Percentiles rank a stretch among this genome's conserved stretches.
phyloP scores from a whole-genome alignment of 64 coral and sea anemone species.

The Stylophora pistillata region DNA sequence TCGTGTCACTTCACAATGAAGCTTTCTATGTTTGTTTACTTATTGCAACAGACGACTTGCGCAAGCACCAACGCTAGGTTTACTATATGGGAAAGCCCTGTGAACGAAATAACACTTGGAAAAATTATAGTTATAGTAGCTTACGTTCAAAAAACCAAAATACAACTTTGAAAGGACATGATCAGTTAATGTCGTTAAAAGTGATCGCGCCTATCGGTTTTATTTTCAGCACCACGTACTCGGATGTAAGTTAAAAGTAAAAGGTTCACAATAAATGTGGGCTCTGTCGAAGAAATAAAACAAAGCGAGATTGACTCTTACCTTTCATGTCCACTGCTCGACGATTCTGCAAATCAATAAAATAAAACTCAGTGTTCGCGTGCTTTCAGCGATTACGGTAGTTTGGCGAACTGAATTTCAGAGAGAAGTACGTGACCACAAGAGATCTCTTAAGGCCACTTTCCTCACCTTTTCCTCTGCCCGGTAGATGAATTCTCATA shows the following conservation, averaged over 20 bases:
- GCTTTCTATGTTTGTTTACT: conserved; percentile 29
- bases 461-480: conserved; percentile 28
- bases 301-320: background rate
- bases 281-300: background rate
- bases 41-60: background rate
- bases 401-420: too few relatives aligned
- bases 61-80: conserved; percentile 18
- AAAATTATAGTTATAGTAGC: background rate
- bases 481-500: conserved; percentile 33
- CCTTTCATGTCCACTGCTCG: conserved; percentile 38
- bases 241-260: background rate
- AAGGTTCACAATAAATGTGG: background rate
- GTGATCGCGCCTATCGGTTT: too few relatives aligned
- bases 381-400: too few relatives aligned
- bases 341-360: background rate
- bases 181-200: background rate
- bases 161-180: background rate
- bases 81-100: conserved; percentile 8
- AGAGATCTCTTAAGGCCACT: background rate
- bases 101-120: conserved; percentile 1
- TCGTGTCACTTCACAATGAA: background rate
- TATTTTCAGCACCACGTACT: too few relatives aligned
- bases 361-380: background rate
- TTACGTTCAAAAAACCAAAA: background rate
- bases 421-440: too few relatives aligned